Evolutionary conservation across 1,140 invertebrate species (phyloP), one percentile per base, ranked within the genome.

Genomic region (Lepidostoma basale): DNA sequence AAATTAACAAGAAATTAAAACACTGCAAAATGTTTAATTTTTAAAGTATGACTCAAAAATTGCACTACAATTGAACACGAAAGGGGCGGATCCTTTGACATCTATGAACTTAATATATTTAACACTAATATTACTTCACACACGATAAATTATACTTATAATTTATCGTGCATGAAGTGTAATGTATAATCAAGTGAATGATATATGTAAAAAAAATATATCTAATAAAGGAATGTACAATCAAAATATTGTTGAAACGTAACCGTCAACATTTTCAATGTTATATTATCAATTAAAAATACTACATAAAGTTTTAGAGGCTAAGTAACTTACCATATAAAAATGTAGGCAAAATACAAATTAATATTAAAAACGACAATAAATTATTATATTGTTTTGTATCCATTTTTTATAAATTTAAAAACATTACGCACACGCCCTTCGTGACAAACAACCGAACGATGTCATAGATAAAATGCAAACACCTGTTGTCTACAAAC

Each of bases 341-440:
- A 60, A 33, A 14, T 8, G 12, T 18, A n/a, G 30, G 20, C 20
- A 23, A 60, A 10, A 22, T 40, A 39, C 12, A 60, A 6, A 25
- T 22, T 42, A 60, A 42, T 25, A 60, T 39, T n/a, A 40, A 23
- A 18, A 60, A 22, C 16, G 58, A 60, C 16, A 10, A 42, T 39
- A 42, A 39, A 40, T 25, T 3, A 26, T 23, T 40, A 1, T 14
- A 26, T 39, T 25, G 9, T 54, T 25, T 33, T 25, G 39, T 65
- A 52, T 65, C 36, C 47, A 65, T 65, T 26, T 65, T n/a, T 62
- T 44, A 44, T 3, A 25, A 52, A 42, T 65, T 65, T 23, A 65
- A 54, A 65, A 65, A 65, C 62, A 65, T 65, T 49, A 63, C 62
- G 62, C 62, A 65, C 62, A 65, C 62, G 62, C 62, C 62, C 62